Evolutionary conservation across 2,888 invertebrate species (phyloP).

Genomic region (Nezara viridula): DNA sequence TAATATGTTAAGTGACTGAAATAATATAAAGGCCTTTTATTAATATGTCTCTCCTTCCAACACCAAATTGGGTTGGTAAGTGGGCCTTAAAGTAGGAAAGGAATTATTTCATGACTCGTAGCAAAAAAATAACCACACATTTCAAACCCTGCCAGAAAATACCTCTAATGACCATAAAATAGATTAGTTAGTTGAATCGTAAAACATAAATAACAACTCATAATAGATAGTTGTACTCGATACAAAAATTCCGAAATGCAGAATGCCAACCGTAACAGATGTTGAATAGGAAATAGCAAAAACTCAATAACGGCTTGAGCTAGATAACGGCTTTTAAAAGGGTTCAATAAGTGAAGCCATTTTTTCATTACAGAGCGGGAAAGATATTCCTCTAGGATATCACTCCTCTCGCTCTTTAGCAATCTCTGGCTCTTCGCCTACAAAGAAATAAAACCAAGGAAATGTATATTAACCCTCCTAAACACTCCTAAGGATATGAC

Average conservation of each 20-base stretch:
- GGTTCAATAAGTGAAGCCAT: not conserved
- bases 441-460: not conserved
- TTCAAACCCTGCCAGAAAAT: not conserved
- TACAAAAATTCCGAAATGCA: not conserved
- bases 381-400: not conserved
- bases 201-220: not conserved
- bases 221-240: not conserved
- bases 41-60: no score
- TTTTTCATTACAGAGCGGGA: not conserved
- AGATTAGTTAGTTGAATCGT: not conserved
- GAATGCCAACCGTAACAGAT: not conserved
- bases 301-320: not conserved
- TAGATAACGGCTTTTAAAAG: not conserved
- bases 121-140: no score
- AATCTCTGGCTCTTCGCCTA: not conserved
- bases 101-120: no score
- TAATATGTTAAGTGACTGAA: no score
- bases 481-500: no score
- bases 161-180: not conserved
- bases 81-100: no score
- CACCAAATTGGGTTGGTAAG: no score
- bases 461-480: no score
- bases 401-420: not conserved
- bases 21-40: no score
- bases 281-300: slow-evolving; percentile 29